phyloP scores from a whole-genome alignment of 2,797 vertebrate genomes.

The Mormyrus hasselquistii region DNA sequence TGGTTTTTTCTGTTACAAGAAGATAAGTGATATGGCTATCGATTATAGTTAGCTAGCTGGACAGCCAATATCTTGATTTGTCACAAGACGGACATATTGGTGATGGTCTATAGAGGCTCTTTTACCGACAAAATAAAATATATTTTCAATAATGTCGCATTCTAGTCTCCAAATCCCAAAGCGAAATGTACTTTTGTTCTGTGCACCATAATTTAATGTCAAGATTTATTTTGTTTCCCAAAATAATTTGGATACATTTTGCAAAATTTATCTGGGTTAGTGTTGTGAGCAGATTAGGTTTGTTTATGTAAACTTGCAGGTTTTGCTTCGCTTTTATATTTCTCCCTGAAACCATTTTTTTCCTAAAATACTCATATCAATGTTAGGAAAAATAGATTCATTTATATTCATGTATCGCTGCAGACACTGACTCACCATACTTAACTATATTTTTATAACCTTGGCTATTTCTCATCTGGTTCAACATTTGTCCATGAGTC shows the following conservation, averaged over 20 bases:
- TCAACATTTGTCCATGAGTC: neutral
- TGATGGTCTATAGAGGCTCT: neutral
- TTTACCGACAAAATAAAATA: neutral
- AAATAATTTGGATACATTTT: neutral
- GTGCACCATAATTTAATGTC: neutral
- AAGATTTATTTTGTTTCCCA: neutral
- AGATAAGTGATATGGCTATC: neutral
- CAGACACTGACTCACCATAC: neutral
- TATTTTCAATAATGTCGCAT: neutral
- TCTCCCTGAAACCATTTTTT: neutral
- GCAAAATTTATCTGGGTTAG: conserved; percentile 11
- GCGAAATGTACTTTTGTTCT: neutral
- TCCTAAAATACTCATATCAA: neutral
- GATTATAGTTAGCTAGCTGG: neutral
- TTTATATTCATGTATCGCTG: neutral
- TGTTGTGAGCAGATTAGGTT: conserved; percentile 30
- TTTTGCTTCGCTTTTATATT: conserved; percentile 15
- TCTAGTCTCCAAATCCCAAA: neutral
- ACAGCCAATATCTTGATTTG: neutral
- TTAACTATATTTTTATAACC: neutral
- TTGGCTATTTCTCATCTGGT: neutral
- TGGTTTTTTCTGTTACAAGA: neutral
- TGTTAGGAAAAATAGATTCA: neutral
- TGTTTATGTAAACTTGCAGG: conserved; percentile 37
- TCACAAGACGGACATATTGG: neutral